Evolutionary conservation across 2,888 invertebrate genomes (phyloP).

Genomic region (Chaitophorus viminalis): DNA sequence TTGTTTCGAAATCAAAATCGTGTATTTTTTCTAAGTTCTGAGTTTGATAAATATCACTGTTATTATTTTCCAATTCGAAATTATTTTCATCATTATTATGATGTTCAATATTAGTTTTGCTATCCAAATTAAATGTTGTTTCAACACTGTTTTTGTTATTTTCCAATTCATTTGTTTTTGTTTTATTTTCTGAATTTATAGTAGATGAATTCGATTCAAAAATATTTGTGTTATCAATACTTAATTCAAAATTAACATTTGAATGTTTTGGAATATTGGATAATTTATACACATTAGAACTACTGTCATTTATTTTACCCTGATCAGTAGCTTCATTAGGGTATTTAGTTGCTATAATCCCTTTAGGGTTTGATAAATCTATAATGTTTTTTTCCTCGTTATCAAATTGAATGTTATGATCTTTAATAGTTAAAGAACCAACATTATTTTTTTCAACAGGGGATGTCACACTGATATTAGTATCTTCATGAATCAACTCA

Average conservation of each 20-base stretch:
- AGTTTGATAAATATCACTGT: neutral
- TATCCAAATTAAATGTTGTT: neutral
- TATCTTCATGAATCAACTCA: neutral
- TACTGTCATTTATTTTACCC: neutral
- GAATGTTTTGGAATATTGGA: neutral
- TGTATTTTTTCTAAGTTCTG: conserved; percentile 20
- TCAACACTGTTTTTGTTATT: neutral
- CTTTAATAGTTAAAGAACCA: neutral
- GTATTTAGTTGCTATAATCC: neutral
- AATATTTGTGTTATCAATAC: conserved; percentile 1
- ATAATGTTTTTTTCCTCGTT: conserved; percentile 6
- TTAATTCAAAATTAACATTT: conserved; percentile 5
- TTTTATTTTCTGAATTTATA: neutral
- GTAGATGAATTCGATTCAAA: conserved; percentile 8
- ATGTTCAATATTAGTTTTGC: neutral
- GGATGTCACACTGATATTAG: neutral
- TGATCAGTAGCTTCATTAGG: neutral
- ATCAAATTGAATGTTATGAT: neutral
- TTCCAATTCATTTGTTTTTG: neutral
- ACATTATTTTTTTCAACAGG: conserved; percentile 8
- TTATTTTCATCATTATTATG: neutral
- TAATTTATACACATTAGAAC: neutral
- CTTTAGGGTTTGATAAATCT: neutral
- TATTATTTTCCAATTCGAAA: conserved; percentile 22
- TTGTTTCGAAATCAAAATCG: conserved; percentile 34